Base-by-base conservation (phyloP, 1,140 invertebrate species). In the Hylyphantes graminicola region DNA sequence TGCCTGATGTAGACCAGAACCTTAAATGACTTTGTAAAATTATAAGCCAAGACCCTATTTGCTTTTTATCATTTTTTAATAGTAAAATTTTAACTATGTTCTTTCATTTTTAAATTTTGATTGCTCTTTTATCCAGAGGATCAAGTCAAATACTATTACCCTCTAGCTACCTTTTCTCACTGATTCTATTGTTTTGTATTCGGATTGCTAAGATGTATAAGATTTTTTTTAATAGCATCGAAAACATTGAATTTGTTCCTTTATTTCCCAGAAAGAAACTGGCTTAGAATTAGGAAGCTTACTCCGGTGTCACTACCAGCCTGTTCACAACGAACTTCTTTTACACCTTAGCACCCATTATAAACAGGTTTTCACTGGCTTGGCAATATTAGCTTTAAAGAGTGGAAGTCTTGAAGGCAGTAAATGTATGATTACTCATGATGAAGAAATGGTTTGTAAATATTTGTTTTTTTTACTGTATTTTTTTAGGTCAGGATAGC, bases 271-370 rank as follows among this genome's bases (percentile, higher is more conserved):
- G 87, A 85, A 65, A 48, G 89, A 90, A 85, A 89, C 89, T 6
- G 87, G 88, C 12, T 87, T 90, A 83, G 88, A 89, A 35, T 86
- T 90, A 17, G 88, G 87, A 7, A 87, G 87, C 51, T 84, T 90
- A 7, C 77, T 91, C 48, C 85, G 88, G 19, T 87, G 88, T 17
- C 87, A 89, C 70, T 90, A 88, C 76, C 90, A 90, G 81, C 76
- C 87, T 51, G 88, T 89, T 7, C 89, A 90, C 80, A 89, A 90
- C 87, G 89, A 90, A 76, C 81, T 91, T 5, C 86, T 90, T 21
- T 80, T 90, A 7, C 88, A 90, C 85, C 86, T 91, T 0, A 88
- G 89, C 65, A 87, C 89, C 7, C 86, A 89, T 73, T 89, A 90
- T 77, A 85, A 88, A 50, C 87, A 90, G 87, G 89, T 90, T 13